Base-by-base conservation (phyloP, 2,113 vertebrate species). In the Arizona elegans region DNA sequence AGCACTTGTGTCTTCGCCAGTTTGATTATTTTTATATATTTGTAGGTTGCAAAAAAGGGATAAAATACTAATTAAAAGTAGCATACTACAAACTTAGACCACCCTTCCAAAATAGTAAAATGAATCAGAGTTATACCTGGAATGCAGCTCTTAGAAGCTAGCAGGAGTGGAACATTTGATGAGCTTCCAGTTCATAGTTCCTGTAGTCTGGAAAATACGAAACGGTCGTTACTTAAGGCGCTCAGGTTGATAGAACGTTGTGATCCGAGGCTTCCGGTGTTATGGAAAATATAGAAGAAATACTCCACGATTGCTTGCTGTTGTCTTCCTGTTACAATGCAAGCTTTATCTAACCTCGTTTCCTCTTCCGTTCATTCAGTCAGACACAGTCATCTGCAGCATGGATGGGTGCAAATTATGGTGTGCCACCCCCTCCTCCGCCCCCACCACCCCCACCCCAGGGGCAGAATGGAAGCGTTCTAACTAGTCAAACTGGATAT, bases 301-400 rank as follows among this genome's bases (percentile, higher is more conserved):
- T 43, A 54, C 65, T 8, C 29, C n/a, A 1, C 1, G 56, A 50
- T 23, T 47, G 52, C 53, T 43, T 53, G 21, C 54, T 47, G 11
- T 52, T 50, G 75, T 21, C 43, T 93, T 43, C 59, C 59, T 70
- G 55, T 23, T 85, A 8, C 4, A 50, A 21, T 59, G 70, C 65
- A 50, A 86, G 10, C 38, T 65, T 90, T 54, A 23, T 97, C 95
- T 97, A 94, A 96, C 85, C 96, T 86, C 65, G 9, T 91, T 55
- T 93, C 90, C 91, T 94, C 65, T 47, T 89, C 94, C 89, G 93
- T 86, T 92, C 97, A 99, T 86, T 92, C 97, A 99, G 99, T 97
- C 99, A 99, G 97, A 98, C 98, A 91, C 98, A 98, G 94, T 98
- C 98, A 87, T 98, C 98, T 75, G 98, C 98, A n/a, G 98, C 98